Base-by-base conservation (phyloP, 2,797 vertebrate species). In the Acrocephalus scirpaceus region DNA sequence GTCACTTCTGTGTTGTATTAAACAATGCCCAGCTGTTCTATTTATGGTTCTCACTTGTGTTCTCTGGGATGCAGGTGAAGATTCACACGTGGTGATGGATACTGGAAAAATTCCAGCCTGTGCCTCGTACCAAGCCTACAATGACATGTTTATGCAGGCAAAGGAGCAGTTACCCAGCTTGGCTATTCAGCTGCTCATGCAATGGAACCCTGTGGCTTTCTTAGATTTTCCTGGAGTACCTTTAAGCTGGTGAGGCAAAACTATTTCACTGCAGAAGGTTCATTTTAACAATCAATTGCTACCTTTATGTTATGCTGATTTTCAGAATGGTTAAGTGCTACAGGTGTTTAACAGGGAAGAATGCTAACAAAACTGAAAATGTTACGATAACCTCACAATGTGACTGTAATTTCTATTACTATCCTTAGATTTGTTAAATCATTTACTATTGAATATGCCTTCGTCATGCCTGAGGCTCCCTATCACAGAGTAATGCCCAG, bases 311-410 rank as follows among this genome's bases (percentile, higher is more conserved):
- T 30, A 17, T 0, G 6, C 53, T 34, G 38, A 26, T 18, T 88
- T 60, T 80, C 61, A 60, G 25, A 73, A 79, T 7, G 8, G 53
- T 23, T 23, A 60, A 45, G 61, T 18, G 38, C 38, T 47, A 22
- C 20, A 38, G n/a, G 23, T 60, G 19, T 23, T 60, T 12, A 57
- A 51, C 9, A 19, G 75, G 45, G 30, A 54, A 38, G 29, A 72
- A 32, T 21, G 36, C 8, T 14, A 51, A 53, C 14, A 75, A 14
- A 44, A 34, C 13, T 2, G 8, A 22, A 38, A n/a, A 11, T 15
- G 23, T 76, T 51, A 10, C 0, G 5, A 30, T 36, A 61, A 26
- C 5, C 15, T 9, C 14, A 13, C 16, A 5, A 38, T 1, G 40
- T 6, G 72, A 14, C 42, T 45, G 30, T 2, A 25, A 42, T 26